Evolutionary conservation across 2,888 invertebrate genomes (phyloP), one percentile per base, ranked within the genome.

Genomic region (Drosophila algonquin): DNA sequence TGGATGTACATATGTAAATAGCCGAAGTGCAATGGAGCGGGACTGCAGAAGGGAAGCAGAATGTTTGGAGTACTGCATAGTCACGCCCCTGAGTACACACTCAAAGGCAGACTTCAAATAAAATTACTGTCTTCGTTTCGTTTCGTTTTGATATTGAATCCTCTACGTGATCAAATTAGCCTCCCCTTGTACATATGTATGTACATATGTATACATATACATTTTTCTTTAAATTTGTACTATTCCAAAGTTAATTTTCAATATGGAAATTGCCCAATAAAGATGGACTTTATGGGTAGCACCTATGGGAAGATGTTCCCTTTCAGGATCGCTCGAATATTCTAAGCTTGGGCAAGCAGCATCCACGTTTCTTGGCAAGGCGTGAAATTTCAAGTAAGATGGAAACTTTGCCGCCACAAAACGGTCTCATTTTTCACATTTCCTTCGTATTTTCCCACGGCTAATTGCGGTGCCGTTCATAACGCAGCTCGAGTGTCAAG

Each of bases 381-480:
- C 65, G 51, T 65, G 45, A 57, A 9, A 21, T 65, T 40, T 7
- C n/a, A 21, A 30, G 67, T 30, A 21, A 21, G 62, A 52, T 16
- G 44, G 40, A 50, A 47, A 61, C 52, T 65, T 48, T 14, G 14
- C 46, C 54, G 57, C 44, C 47, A 44, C 45, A 60, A 65, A 80
- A 55, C 44, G 52, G 53, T 63, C 74, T 63, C 75, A 72, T 79
- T 76, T 80, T 81, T 77, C 73, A 73, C 27, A 61, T 55, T 40
- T 52, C 16, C 30, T 51, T 45, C 27, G 44, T 50, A n/a, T 44
- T 51, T 46, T 64, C 64, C 52, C 59, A 21, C 71, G 75, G 72
- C 76, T 79, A 79, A 81, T 75, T 80, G 71, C 30, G 48, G 50
- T 52, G 57, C 68, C 40, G 60, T 59, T 71, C 81, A 72, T 79